phyloP scores from a whole-genome alignment of 2,888 invertebrate genomes.

The Tachina fera region DNA sequence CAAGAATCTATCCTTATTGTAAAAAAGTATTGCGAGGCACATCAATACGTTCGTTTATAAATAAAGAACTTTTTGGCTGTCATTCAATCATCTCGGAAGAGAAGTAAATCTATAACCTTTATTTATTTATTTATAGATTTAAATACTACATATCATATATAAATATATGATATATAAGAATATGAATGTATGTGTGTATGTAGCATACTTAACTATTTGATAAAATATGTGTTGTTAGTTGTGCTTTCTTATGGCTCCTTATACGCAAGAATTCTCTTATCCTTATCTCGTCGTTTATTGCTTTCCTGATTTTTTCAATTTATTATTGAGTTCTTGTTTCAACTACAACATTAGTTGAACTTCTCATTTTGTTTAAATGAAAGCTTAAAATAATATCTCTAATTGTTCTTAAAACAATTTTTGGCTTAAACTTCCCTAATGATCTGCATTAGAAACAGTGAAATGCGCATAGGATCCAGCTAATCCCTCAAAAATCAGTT shows the following conservation, averaged over 20 bases:
- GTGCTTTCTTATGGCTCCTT: background rate
- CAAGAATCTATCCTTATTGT: conserved; percentile 48
- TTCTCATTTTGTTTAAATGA: too few species aligned
- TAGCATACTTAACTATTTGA: background rate
- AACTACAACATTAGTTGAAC: too few species aligned
- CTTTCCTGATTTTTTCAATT: too few species aligned
- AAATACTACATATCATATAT: background rate
- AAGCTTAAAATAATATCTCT: too few species aligned
- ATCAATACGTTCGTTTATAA: conserved; percentile 5
- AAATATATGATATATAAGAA: too few species aligned
- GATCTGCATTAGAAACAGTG: too few species aligned
- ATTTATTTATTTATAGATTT: background rate
- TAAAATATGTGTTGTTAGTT: background rate
- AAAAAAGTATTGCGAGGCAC: conserved; percentile 4
- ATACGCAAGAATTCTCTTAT: background rate
- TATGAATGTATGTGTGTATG: too few species aligned
- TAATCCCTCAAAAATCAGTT: too few species aligned
- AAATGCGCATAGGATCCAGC: too few species aligned
- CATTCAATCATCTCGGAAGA: conserved; percentile 50
- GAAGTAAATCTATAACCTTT: background rate
- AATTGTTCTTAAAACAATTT: too few species aligned
- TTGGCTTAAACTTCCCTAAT: too few species aligned
- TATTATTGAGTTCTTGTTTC: too few species aligned
- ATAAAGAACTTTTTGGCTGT: conserved; percentile 54
- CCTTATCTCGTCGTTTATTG: conserved; percentile 5